Percentiles rank a stretch among this genome's conserved stretches.
Evolutionary conservation across 2,888 invertebrate species (phyloP).

Genomic region (Chouioia cunea): DNA sequence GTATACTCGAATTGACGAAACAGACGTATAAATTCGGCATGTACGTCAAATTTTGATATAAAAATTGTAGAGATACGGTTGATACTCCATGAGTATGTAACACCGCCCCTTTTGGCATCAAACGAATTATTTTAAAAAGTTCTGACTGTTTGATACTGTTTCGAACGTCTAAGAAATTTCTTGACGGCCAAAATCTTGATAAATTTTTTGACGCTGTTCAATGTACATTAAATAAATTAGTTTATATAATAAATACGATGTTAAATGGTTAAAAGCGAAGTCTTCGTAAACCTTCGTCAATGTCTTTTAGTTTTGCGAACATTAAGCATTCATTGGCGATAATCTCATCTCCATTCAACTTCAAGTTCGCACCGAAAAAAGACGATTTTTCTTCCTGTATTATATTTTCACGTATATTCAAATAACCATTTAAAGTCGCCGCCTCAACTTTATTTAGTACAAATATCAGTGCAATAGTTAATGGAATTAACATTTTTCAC

Average conservation of each 20-base stretch:
- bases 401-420: no score
- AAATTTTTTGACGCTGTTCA: conserved; percentile 47
- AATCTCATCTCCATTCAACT: conserved; percentile 70
- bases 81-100: conserved; percentile 79
- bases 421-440: no score
- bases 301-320: conserved; percentile 72
- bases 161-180: conserved; percentile 76
- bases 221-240: no score
- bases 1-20: conserved; percentile 27
- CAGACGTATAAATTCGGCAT: conserved; percentile 74
- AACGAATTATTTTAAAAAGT: conserved; percentile 76
- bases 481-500: no score
- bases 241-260: no score
- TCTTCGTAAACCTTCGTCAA: conserved; percentile 68
- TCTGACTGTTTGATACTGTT: conserved; percentile 74
- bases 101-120: conserved; percentile 81
- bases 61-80: conserved; percentile 72
- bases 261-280: no score
- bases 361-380: conserved; percentile 70
- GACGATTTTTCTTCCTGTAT: no score
- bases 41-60: conserved; percentile 75
- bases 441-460: no score
- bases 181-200: conserved; percentile 74
- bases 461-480: no score
- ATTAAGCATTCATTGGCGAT: conserved; percentile 74